Conservation (phyloP, 1,140 invertebrate genomes). For the Sycobia sp. region DNA sequence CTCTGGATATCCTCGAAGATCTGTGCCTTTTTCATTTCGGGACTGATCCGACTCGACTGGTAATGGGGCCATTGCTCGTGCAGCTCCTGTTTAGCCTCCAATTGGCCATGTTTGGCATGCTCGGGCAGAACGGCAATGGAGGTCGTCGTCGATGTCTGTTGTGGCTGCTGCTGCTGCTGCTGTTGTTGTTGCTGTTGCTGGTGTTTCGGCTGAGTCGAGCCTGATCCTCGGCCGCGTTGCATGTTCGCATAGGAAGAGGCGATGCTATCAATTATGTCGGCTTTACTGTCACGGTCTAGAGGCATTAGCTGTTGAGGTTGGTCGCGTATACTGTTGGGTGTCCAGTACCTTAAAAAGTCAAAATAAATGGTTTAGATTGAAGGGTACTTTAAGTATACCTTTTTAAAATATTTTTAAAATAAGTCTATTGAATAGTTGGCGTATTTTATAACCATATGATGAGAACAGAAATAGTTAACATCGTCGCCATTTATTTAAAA, state of each 20-base stretch:
- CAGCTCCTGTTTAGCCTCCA: too few relatives aligned
- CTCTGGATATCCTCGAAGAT: constrained; percentile 53
- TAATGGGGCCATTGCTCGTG: constrained; percentile 45
- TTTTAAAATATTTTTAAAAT: too few relatives aligned
- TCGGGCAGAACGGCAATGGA: too few relatives aligned
- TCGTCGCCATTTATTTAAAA: too few relatives aligned
- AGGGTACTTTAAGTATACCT: too few relatives aligned
- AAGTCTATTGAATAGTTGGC: too few relatives aligned
- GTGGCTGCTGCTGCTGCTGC: neutral
- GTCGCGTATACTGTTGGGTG: constrained; percentile 44
- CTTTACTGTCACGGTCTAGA: constrained; percentile 67
- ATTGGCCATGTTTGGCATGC: too few relatives aligned
- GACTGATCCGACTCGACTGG: constrained; percentile 39
- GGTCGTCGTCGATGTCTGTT: too few relatives aligned
- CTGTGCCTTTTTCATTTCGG: constrained; percentile 48
- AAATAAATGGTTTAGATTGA: too few relatives aligned
- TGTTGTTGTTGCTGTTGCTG: constrained; percentile 18
- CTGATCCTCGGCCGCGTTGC: constrained; percentile 47
- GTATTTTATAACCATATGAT: too few relatives aligned
- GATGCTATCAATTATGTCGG: constrained; percentile 75
- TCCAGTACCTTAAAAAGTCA: constrained; percentile 56
- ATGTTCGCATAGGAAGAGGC: constrained; percentile 67
- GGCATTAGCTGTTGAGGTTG: constrained; percentile 16
- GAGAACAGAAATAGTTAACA: too few relatives aligned
- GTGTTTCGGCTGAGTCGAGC: constrained; percentile 33